phyloP scores from a whole-genome alignment of 2,888 invertebrate species.

The Ferdinandea cuprea region DNA sequence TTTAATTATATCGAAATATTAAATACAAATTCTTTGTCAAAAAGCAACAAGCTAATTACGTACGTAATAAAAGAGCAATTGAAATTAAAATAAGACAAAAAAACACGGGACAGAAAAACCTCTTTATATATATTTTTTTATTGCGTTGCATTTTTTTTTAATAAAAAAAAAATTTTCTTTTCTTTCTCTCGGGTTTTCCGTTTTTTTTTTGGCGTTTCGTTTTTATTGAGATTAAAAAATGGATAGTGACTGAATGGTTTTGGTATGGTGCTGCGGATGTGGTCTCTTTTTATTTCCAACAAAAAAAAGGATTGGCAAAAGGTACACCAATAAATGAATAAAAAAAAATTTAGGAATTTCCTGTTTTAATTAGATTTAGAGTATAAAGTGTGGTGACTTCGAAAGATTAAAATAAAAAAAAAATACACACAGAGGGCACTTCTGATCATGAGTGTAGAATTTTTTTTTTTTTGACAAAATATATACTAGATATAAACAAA shows the following conservation, averaged over 20 bases:
- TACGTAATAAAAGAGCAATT: neutral
- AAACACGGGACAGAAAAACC: conserved; percentile 18
- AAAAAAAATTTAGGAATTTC: conserved; percentile 23
- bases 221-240: conserved; percentile 18
- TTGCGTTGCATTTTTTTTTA: conserved; percentile 42
- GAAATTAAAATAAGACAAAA: conserved; percentile 24
- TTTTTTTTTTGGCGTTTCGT: neutral
- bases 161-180: neutral
- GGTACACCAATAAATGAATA: neutral
- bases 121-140: conserved; percentile 17
- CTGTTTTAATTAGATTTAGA: conserved; percentile 45
- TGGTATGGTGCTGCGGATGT: conserved; percentile 17
- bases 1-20: conserved; percentile 8
- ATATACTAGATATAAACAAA: conserved; percentile 36
- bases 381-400: conserved; percentile 29
- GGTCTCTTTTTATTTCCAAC: conserved; percentile 4
- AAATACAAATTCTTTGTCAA: conserved; percentile 19
- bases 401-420: too few species aligned
- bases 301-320: conserved; percentile 4
- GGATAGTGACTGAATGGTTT: conserved; percentile 18
- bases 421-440: conserved; percentile 45
- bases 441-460: conserved; percentile 33
- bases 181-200: neutral
- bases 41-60: conserved; percentile 37
- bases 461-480: conserved; percentile 27